Conservation (phyloP, 1,140 invertebrate genomes). For the Lucilia sericata region DNA sequence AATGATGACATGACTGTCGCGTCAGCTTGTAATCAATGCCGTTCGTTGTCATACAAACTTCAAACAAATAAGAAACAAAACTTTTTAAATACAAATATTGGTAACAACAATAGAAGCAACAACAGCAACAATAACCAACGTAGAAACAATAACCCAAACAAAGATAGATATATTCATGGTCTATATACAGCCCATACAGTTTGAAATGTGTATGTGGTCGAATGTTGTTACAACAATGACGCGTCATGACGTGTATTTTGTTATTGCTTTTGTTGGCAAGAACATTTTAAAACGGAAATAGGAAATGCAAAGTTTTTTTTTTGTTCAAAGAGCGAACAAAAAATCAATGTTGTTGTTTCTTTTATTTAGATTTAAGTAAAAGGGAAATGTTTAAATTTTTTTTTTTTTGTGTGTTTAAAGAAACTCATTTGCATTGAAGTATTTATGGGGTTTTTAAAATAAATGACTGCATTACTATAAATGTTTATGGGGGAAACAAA, state of each 20-base stretch:
- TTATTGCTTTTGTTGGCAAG: neutral
- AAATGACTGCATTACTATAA: neutral
- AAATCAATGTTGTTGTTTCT: slow-evolving; percentile 7
- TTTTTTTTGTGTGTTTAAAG: neutral
- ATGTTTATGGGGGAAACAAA: neutral
- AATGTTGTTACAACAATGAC: slow-evolving; percentile 21
- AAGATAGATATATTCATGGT: neutral
- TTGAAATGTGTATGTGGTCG: slow-evolving; percentile 9
- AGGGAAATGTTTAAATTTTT: slow-evolving; percentile 11
- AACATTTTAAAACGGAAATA: slow-evolving; percentile 11
- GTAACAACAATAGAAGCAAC: slow-evolving; percentile 15
- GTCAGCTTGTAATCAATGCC: slow-evolving; percentile 28
- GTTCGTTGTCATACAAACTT: slow-evolving; percentile 21
- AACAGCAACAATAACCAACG: neutral
- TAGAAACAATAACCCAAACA: neutral
- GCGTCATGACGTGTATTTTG: neutral
- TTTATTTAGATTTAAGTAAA: neutral
- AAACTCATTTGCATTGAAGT: slow-evolving; percentile 3
- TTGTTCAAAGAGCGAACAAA: neutral
- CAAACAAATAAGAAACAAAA: slow-evolving; percentile 27
- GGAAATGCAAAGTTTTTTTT: slow-evolving; percentile 24
- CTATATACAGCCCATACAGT: neutral
- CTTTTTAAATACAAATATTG: slow-evolving; percentile 29
- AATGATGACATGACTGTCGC: slow-evolving; percentile 20
- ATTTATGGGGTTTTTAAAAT: neutral